Conservation (phyloP, 2,888 invertebrate species). For the Digitonthophagus gazella region DNA sequence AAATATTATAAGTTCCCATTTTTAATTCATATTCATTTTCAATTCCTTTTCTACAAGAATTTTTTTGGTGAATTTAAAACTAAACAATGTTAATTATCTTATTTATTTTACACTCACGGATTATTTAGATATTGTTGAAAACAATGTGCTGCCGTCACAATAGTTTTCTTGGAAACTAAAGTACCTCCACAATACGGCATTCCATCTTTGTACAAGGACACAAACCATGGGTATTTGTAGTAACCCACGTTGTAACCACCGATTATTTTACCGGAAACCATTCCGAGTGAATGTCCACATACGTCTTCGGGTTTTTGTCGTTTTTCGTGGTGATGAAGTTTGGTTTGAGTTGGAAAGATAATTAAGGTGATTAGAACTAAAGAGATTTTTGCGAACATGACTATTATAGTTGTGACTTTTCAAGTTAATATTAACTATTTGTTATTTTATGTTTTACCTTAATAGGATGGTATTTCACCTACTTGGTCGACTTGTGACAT, state of each 20-base stretch:
- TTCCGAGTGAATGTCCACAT: conserved; percentile 15
- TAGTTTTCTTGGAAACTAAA: conserved; percentile 41
- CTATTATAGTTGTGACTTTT: no score
- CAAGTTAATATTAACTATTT: no score
- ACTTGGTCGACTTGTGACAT: no score
- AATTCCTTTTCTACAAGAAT: background rate
- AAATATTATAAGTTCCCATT: conserved; percentile 46
- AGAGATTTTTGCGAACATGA: no score
- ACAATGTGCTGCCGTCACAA: conserved; percentile 49
- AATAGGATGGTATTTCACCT: no score
- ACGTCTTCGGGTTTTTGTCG: background rate
- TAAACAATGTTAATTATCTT: no score
- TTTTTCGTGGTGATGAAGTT: background rate
- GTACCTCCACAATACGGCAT: conserved; percentile 45
- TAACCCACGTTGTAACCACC: conserved; percentile 48
- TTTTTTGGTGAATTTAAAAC: no score
- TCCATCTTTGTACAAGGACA: conserved; percentile 39
- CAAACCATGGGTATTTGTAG: conserved; percentile 50
- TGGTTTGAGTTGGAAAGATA: background rate
- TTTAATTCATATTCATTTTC: conserved; percentile 32
- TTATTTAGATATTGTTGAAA: conserved; percentile 39
- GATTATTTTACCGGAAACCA: conserved; percentile 40
- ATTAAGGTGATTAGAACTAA: no score
- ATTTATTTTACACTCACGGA: conserved; percentile 30
- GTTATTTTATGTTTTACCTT: no score